Conservation (phyloP, 2,888 invertebrate species). For the Hedychridium roseum region DNA sequence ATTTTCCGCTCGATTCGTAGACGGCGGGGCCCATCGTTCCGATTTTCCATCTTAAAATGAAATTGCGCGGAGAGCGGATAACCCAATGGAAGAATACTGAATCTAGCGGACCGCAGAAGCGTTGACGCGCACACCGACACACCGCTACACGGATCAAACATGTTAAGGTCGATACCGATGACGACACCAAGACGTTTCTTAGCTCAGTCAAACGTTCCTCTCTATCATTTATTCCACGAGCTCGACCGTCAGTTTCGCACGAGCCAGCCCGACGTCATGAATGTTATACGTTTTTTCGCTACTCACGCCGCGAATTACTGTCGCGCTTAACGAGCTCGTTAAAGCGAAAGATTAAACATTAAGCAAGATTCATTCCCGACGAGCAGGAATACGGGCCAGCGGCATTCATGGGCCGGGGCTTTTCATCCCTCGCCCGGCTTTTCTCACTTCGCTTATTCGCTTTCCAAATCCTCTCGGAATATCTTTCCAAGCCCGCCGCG, state of each 20-base stretch:
- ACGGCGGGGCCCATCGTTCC: neutral
- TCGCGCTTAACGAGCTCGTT: slow-evolving; percentile 16
- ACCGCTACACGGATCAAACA: slow-evolving; percentile 15
- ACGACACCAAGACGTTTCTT: too few species aligned
- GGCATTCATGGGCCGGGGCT: slow-evolving; percentile 14
- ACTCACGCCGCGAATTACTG: slow-evolving; percentile 12
- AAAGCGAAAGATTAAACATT: slow-evolving; percentile 18
- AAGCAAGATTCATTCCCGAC: slow-evolving; percentile 14
- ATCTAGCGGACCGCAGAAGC: slow-evolving; percentile 11
- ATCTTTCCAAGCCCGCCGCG: too few species aligned
- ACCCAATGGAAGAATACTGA: slow-evolving; percentile 25
- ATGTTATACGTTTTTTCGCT: slow-evolving; percentile 4
- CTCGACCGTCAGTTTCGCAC: neutral
- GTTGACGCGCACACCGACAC: slow-evolving; percentile 15
- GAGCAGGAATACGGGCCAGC: slow-evolving; percentile 9
- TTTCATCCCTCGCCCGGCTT: slow-evolving; percentile 17
- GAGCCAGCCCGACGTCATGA: slow-evolving; percentile 2
- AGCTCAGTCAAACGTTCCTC: too few species aligned
- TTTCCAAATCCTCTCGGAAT: too few species aligned
- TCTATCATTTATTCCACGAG: neutral
- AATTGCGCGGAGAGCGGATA: slow-evolving; percentile 14
- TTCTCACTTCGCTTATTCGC: slow-evolving; percentile 14
- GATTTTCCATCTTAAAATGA: slow-evolving; percentile 10
- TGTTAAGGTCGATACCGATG: too few species aligned
- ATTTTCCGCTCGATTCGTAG: neutral